A percentile compares a stretch with the other conserved stretches of the same genome.
These are phyloP conservation scores for Cylindroiulus punctatus DNA, from an alignment of 2,888 invertebrate genomes.

Conservation along the genomic window DNA sequence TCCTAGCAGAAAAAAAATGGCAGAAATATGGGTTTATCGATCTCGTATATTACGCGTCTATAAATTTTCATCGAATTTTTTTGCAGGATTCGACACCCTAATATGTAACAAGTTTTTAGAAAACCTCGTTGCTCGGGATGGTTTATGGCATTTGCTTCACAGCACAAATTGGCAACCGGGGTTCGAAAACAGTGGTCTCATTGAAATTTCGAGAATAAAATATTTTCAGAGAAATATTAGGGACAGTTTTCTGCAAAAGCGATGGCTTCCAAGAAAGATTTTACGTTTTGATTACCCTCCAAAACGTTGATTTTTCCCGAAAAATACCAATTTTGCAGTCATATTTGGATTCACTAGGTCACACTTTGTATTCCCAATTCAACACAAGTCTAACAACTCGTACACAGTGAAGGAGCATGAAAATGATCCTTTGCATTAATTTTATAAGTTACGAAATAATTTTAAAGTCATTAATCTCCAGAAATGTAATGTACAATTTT, in stretches of 20 bases:
- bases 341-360: too few relatives aligned
- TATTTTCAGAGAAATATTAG: background rate
- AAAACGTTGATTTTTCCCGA: too few relatives aligned
- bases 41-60: slow-evolving; percentile 17
- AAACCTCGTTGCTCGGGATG: background rate
- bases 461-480: too few relatives aligned
- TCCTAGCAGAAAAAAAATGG: slow-evolving; percentile 44
- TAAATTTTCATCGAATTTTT: slow-evolving; percentile 36
- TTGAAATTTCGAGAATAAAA: background rate
- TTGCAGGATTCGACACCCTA: background rate
- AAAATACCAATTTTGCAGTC: too few relatives aligned
- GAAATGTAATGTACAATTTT: too few relatives aligned
- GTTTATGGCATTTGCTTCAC: slow-evolving; percentile 20
- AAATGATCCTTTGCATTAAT: too few relatives aligned
- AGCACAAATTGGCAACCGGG: background rate
- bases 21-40: slow-evolving; percentile 49
- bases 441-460: too few relatives aligned
- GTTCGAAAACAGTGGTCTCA: background rate
- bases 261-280: too few relatives aligned
- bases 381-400: too few relatives aligned
- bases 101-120: slow-evolving; percentile 16
- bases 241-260: background rate
- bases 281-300: too few relatives aligned
- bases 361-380: too few relatives aligned
- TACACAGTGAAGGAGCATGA: too few relatives aligned